Evolutionary conservation across 2,113 vertebrate species (phyloP).

Genomic region (Callipepla californica): DNA sequence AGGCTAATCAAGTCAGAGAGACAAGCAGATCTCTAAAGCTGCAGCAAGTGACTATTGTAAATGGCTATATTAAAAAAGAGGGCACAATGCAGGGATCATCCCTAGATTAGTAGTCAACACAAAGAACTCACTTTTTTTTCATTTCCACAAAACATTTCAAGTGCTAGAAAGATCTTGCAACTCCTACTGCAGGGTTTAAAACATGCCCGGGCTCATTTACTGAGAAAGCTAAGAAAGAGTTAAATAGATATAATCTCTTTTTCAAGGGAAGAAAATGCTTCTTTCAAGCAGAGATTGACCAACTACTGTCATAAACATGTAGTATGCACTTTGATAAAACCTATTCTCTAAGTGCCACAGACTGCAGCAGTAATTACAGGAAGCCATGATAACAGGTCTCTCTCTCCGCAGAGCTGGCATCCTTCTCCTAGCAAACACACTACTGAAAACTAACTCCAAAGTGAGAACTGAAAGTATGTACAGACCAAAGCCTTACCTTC

Average conservation of each 20-base stretch:
- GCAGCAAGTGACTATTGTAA: conserved; percentile 39
- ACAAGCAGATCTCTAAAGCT: conserved; percentile 52
- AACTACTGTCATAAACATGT: conserved; percentile 74
- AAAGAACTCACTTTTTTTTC: conserved; percentile 40
- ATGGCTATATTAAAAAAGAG: conserved; percentile 27
- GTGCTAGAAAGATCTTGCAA: neutral
- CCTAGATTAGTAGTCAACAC: conserved; percentile 33
- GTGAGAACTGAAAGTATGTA: neutral
- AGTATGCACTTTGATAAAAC: conserved; percentile 72
- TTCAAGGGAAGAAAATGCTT: conserved; percentile 63
- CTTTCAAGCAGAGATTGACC: conserved; percentile 74
- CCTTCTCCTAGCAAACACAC: conserved; percentile 31
- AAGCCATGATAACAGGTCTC: conserved; percentile 76
- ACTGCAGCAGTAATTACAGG: conserved; percentile 78
- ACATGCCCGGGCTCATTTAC: neutral
- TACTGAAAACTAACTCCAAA: conserved; percentile 32
- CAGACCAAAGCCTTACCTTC: conserved; percentile 43
- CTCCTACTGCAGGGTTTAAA: neutral
- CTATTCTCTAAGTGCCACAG: conserved; percentile 70
- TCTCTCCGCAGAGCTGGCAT: conserved; percentile 60
- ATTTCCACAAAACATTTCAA: conserved; percentile 16
- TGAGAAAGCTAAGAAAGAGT: conserved; percentile 24
- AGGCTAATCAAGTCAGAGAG: conserved; percentile 58
- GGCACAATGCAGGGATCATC: neutral
- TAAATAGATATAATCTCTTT: conserved; percentile 55